Conservation (phyloP, 1,140 invertebrate species). For the Bilobella aurantiaca region DNA sequence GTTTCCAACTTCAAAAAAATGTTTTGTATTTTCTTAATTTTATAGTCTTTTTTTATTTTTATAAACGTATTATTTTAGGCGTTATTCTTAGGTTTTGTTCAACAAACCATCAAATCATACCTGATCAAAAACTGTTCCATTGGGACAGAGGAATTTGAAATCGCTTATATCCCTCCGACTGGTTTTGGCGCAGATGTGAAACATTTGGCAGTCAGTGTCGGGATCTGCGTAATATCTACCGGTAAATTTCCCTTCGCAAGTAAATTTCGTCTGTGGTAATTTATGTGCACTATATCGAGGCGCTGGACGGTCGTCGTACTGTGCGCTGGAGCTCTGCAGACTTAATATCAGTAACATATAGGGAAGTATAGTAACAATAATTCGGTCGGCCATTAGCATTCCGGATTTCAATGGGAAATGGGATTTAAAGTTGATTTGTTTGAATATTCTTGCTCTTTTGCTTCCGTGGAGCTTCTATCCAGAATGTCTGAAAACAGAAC, state of each 20-base stretch:
- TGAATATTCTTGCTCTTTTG: too few species aligned
- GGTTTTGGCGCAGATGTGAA: conserved; percentile 69
- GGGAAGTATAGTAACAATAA: background rate
- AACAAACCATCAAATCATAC: too few species aligned
- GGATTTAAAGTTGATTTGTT: too few species aligned
- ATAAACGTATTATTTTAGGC: too few species aligned
- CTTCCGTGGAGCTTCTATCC: too few species aligned
- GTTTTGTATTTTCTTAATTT: too few species aligned
- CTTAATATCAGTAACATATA: background rate
- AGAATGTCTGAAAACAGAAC: too few species aligned
- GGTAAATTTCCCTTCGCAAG: conserved; percentile 72
- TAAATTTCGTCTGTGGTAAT: conserved; percentile 75
- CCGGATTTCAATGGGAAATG: too few species aligned
- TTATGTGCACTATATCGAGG: conserved; percentile 64
- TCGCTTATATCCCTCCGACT: conserved; percentile 62
- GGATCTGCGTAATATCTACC: conserved; percentile 85
- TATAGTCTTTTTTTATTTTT: too few species aligned
- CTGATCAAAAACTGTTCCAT: conserved; percentile 83
- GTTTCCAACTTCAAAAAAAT: too few species aligned
- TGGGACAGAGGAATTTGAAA: conserved; percentile 77
- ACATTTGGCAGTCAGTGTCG: conserved; percentile 83
- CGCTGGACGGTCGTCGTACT: conserved; percentile 36
- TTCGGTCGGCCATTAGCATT: background rate
- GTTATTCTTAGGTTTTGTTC: too few species aligned
- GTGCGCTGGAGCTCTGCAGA: background rate